A percentile compares a stretch with the other conserved stretches of the same genome.
Evolutionary conservation across 2,113 vertebrate genomes (phyloP).

Genomic region (Lontra canadensis): DNA sequence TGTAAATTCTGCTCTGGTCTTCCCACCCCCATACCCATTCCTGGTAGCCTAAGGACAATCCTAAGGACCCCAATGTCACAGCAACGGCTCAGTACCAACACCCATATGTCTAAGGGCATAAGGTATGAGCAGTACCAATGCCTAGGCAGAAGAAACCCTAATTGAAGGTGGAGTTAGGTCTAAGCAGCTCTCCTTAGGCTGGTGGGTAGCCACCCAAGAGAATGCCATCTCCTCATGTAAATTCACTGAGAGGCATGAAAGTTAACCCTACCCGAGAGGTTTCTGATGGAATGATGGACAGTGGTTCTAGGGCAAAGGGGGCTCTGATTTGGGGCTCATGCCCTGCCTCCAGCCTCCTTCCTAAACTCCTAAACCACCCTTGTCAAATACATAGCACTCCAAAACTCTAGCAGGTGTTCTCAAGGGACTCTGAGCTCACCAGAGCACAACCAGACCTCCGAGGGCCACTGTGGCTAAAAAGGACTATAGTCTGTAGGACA

Average conservation of each 20-base stretch:
- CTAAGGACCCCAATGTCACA: not conserved
- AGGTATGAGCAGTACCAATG: rapidly evolving
- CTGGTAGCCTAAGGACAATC: not conserved
- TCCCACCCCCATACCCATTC: not conserved
- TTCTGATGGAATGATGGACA: not conserved
- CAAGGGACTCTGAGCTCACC: not conserved
- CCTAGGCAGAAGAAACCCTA: not conserved
- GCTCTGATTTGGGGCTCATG: rapidly evolving
- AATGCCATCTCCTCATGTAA: rapidly evolving
- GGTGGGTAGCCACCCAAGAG: not conserved
- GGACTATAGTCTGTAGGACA: rapidly evolving
- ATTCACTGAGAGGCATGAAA: not conserved
- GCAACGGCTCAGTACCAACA: not conserved
- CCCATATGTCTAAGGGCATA: not conserved
- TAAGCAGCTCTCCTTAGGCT: not conserved
- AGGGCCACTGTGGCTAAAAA: not conserved
- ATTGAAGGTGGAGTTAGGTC: not conserved
- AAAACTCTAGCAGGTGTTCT: not conserved
- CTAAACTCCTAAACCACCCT: not conserved
- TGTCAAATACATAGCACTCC: not conserved
- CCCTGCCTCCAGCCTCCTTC: not conserved
- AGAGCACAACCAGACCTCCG: not conserved
- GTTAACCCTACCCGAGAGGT: not conserved
- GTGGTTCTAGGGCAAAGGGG: not conserved
- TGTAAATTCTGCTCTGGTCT: not conserved